Evolutionary conservation across 2,888 invertebrate genomes (phyloP).

Genomic region (Drosophila paramelanica): DNA sequence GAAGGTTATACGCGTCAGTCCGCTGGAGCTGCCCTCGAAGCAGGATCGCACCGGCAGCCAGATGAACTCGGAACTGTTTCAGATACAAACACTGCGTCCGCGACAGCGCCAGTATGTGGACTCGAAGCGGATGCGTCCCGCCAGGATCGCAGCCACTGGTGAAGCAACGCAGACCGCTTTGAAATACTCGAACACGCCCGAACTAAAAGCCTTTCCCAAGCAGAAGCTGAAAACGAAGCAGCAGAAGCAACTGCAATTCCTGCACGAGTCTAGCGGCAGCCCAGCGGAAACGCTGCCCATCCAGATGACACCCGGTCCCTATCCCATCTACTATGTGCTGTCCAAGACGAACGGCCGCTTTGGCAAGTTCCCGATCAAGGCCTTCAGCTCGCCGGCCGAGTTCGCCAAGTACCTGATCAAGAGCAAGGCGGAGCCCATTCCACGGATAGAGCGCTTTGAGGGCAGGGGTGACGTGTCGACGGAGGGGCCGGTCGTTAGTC

Average conservation of each 20-base stretch:
- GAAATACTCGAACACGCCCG: conserved; percentile 54
- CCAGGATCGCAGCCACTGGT: conserved; percentile 25
- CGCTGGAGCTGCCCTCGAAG: conserved; percentile 75
- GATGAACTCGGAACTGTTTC: conserved; percentile 79
- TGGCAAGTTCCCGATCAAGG: conserved; percentile 82
- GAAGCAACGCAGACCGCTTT: conserved; percentile 67
- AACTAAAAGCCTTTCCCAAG: conserved; percentile 73
- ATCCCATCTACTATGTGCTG: conserved; percentile 82
- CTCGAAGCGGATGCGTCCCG: conserved; percentile 69
- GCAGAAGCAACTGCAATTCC: conserved; percentile 77
- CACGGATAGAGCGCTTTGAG: conserved; percentile 58
- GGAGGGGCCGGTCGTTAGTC: conserved; percentile 17
- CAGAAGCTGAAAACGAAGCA: conserved; percentile 67
- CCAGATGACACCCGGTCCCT: conserved; percentile 81
- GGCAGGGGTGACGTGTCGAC: conserved; percentile 15
- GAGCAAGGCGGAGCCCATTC: conserved; percentile 70
- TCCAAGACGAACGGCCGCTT: conserved; percentile 83
- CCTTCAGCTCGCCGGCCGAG: conserved; percentile 75
- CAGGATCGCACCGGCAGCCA: conserved; percentile 56
- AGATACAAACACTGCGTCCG: conserved; percentile 75
- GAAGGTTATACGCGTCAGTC: conserved; percentile 82
- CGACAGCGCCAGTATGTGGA: conserved; percentile 63
- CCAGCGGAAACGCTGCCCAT: conserved; percentile 68
- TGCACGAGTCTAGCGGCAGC: conserved; percentile 58
- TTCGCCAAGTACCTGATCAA: conserved; percentile 81